Percentiles rank a stretch among this genome's conserved stretches.
phyloP scores from a whole-genome alignment of 2,888 invertebrate species.

The Amiota minor region DNA sequence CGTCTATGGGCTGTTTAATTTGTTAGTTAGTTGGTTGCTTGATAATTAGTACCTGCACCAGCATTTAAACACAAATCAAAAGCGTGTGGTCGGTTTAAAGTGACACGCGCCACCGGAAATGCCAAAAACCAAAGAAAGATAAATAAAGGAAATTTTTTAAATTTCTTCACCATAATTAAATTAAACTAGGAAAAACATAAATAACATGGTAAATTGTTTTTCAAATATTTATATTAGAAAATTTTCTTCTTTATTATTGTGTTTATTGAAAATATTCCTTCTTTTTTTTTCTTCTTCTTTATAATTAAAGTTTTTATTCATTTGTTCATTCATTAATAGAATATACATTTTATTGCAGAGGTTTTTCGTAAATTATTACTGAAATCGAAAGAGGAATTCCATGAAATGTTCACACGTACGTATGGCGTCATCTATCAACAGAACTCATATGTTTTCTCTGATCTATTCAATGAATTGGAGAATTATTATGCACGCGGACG shows the following conservation, averaged over 20 bases:
- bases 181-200: too few relatives aligned
- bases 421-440: slow-evolving; percentile 96
- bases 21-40: slow-evolving; percentile 22
- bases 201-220: slow-evolving; percentile 34
- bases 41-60: too few relatives aligned
- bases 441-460: slow-evolving; percentile 92
- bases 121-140: neutral
- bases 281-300: neutral
- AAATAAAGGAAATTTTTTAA: slow-evolving; percentile 42
- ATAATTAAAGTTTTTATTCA: too few relatives aligned
- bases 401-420: slow-evolving; percentile 95
- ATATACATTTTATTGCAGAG: slow-evolving; percentile 78
- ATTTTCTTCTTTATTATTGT: neutral
- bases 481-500: slow-evolving; percentile 90
- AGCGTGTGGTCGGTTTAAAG: neutral
- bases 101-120: slow-evolving; percentile 25
- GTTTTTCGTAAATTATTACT: slow-evolving; percentile 89
- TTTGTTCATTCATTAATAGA: neutral
- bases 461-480: slow-evolving; percentile 91
- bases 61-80: too few relatives aligned
- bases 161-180: too few relatives aligned
- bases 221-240: slow-evolving; percentile 7
- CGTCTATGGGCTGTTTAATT: too few relatives aligned
- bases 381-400: slow-evolving; percentile 89
- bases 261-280: too few relatives aligned